A percentile compares a stretch with the other conserved stretches of the same genome.
phyloP scores from a whole-genome alignment of 1,140 invertebrate species.

The Drosophila sproati region DNA sequence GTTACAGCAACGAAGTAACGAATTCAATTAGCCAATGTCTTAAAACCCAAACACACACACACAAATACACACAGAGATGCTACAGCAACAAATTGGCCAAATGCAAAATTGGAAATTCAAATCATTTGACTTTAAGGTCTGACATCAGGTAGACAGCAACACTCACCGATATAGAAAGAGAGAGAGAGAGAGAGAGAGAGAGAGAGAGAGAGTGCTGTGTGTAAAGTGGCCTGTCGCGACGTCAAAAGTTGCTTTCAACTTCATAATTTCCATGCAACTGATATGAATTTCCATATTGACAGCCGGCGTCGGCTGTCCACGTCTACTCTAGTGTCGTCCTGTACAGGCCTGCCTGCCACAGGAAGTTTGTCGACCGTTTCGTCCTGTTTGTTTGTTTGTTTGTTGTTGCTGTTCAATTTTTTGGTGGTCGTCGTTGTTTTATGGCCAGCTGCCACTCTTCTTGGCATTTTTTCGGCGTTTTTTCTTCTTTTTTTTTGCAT shows the following conservation, averaged over 20 bases:
- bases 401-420: slow-evolving; percentile 72
- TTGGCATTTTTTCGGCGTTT: slow-evolving; percentile 35
- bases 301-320: slow-evolving; percentile 71
- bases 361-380: slow-evolving; percentile 16
- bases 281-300: slow-evolving; percentile 83
- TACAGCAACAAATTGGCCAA: not conserved
- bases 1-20: slow-evolving; percentile 19
- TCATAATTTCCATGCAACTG: slow-evolving; percentile 58
- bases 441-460: slow-evolving; percentile 49
- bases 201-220: not conserved
- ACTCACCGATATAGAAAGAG: not conserved
- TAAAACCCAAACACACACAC: slow-evolving; percentile 21
- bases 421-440: slow-evolving; percentile 73
- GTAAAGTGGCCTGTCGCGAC: slow-evolving; percentile 34
- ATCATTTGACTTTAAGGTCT: slow-evolving; percentile 19
- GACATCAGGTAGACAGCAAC: not conserved
- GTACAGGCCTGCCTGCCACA: not conserved
- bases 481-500: slow-evolving; percentile 13
- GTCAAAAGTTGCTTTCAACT: slow-evolving; percentile 41
- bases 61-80: not conserved
- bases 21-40: slow-evolving; percentile 73
- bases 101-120: slow-evolving; percentile 18
- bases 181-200: too few species aligned
- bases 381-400: slow-evolving; percentile 7
- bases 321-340: not conserved